phyloP scores from a whole-genome alignment of 2,888 invertebrate genomes.

The Poecilus cupreus region DNA sequence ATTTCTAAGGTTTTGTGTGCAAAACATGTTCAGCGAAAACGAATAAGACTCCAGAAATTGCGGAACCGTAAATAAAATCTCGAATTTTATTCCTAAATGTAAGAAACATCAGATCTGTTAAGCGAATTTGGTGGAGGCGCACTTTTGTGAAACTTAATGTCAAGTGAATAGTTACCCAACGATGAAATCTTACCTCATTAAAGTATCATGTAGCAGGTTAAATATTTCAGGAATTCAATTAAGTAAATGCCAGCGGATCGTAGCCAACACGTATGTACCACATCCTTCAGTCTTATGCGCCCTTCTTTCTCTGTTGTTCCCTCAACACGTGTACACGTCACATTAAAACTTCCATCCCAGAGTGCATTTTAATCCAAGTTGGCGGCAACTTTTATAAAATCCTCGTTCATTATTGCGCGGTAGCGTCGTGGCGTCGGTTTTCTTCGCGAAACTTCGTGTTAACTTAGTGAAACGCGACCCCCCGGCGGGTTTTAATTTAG shows the following conservation, averaged over 20 bases:
- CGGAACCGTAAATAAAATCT: no score
- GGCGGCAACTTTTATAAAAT: constrained; percentile 33
- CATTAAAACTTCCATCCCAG: constrained; percentile 15
- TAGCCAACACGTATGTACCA: background rate
- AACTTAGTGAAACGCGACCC: constrained; percentile 2
- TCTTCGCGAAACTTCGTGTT: constrained; percentile 11
- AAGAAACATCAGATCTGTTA: no score
- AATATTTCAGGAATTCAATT: constrained; percentile 8
- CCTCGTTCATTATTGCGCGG: constrained; percentile 13
- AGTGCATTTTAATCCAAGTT: constrained; percentile 34
- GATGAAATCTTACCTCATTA: background rate
- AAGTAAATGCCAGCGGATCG: background rate
- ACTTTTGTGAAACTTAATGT: no score
- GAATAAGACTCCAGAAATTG: no score
- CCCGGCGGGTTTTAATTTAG: constrained; percentile 22
- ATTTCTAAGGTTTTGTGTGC: no score
- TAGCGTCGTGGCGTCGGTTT: background rate
- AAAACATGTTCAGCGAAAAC: no score
- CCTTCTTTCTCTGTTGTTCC: background rate
- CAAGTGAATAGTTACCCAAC: no score
- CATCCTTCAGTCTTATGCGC: background rate
- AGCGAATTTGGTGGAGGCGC: no score
- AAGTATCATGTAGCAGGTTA: background rate
- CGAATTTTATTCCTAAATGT: no score
- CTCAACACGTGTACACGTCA: background rate